Evolutionary conservation across 2,113 vertebrate species (phyloP).

Genomic region (Xiphophorus hellerii): DNA sequence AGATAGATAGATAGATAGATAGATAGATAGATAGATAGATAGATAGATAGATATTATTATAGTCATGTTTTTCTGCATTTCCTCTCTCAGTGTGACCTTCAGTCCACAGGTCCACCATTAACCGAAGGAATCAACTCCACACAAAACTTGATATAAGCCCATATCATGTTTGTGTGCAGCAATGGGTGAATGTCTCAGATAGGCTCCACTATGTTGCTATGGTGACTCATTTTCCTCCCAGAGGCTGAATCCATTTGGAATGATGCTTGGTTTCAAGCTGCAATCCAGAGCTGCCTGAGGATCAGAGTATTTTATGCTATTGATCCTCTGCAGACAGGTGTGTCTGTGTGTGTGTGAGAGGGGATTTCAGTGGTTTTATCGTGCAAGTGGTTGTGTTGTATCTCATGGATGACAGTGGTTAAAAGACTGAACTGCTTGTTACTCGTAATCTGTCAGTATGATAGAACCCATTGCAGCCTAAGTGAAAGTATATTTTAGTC

Average conservation of each 20-base stretch:
- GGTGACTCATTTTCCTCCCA: slow-evolving; percentile 39
- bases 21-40: too few relatives aligned
- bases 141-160: neutral
- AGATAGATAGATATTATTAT: too few relatives aligned
- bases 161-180: slow-evolving; percentile 15
- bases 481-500: neutral
- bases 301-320: slow-evolving; percentile 26
- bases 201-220: slow-evolving; percentile 38
- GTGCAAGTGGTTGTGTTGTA: neutral
- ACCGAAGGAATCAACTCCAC: neutral
- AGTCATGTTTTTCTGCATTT: too few relatives aligned
- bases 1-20: too few relatives aligned
- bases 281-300: slow-evolving; percentile 33
- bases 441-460: neutral
- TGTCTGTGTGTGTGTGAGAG: too few relatives aligned
- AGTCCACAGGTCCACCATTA: neutral
- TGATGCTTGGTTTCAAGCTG: slow-evolving; percentile 39
- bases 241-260: slow-evolving; percentile 36
- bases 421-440: neutral
- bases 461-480: too few relatives aligned
- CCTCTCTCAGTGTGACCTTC: neutral
- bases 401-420: neutral
- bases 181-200: slow-evolving; percentile 26
- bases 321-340: slow-evolving; percentile 21
- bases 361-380: too few relatives aligned